phyloP scores from a whole-genome alignment of 2,797 vertebrate genomes.

The Propithecus perrieri region DNA sequence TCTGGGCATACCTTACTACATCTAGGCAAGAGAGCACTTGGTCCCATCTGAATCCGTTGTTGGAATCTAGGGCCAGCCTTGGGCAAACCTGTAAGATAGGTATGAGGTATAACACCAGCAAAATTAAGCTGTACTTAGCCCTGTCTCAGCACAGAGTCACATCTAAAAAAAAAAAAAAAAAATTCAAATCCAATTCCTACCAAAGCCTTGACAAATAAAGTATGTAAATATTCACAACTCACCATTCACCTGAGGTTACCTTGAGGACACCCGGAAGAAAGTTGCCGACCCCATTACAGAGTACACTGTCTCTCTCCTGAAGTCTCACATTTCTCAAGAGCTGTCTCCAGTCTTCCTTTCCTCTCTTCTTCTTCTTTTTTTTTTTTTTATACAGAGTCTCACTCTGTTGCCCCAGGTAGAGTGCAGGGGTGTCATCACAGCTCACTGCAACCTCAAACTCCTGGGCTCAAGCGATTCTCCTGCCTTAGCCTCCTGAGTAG shows the following conservation, averaged over 20 bases:
- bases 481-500: no score
- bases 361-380: background rate
- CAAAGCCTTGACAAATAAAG: conserved; percentile 8
- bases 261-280: background rate
- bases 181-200: background rate
- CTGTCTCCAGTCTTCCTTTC: background rate
- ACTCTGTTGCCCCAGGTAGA: no score
- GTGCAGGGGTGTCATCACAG: no score
- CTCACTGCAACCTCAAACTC: no score
- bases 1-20: background rate
- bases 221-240: background rate
- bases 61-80: conserved; percentile 11
- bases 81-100: background rate
- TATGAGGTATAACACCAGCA: background rate
- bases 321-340: conserved; percentile 10
- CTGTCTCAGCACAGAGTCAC: background rate
- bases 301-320: background rate
- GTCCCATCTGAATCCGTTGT: conserved; percentile 7
- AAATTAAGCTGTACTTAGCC: background rate
- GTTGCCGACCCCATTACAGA: background rate
- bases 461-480: no score
- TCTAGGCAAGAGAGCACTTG: background rate
- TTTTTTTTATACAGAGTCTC: no score
- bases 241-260: background rate
- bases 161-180: background rate